Evolutionary conservation across 2,797 vertebrate species (phyloP), one percentile per base, ranked within the genome.

Genomic region (Apogon talboti): DNA sequence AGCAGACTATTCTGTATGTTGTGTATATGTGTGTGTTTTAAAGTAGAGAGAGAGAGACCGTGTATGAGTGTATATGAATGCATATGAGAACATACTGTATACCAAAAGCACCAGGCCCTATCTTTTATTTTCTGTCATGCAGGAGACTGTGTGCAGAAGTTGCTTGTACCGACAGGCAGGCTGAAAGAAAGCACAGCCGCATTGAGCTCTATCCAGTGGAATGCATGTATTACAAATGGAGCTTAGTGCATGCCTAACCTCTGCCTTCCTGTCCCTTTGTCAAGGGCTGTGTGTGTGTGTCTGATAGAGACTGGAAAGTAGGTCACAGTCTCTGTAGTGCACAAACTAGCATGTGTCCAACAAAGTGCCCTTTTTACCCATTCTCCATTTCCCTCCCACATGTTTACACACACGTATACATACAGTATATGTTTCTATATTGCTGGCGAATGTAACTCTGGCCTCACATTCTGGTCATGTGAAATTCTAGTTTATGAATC

Each of bases 161-260:
- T 84, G 83, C 91, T 87, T 91, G 91, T 92, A 89, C 84, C 64
- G 81, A 91, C 88, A 92, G 82, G 90, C 87, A 81, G 71, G 21
- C 76, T 76, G 66, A 89, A 78, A 89, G 66, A 89, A 78, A 89
- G 79, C 41, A 28, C 76, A 71, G 78, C 77, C 78, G 68, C 71
- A 79, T 74, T 88, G 80, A 84, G 78, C 65, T 79, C 72, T 82
- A 80, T 76, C 72, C 66, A 70, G 63, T 92, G 90, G 92, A 91
- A 93, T 94, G 91, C 77, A 74, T 89, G 81, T 79, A 82, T 91
- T 91, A 91, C 87, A 84, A 92, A 85, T 71, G 63, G 80, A 81
- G 85, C 86, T 92, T 92, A 90, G 81, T 84, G 74, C 84, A 75
- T 86, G 84, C 75, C 81, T 85, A 88, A 90, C 82, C 89, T 86